phyloP scores from a whole-genome alignment of 2,888 invertebrate species.

The Netelia virgata region DNA sequence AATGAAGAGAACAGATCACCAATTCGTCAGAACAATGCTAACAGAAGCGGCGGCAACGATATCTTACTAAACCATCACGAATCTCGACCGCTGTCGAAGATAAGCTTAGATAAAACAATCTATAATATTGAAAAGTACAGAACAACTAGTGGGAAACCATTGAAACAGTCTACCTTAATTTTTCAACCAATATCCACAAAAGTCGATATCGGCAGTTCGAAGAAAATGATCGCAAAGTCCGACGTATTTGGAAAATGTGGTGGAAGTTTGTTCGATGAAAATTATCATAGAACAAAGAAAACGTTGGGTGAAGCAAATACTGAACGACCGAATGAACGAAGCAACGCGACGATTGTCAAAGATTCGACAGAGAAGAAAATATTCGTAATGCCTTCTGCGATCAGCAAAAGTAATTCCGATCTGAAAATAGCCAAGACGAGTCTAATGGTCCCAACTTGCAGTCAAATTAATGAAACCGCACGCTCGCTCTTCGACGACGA shows the following conservation, averaged over 20 bases:
- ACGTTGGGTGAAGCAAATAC: not conserved
- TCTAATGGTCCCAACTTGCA: constrained; percentile 22
- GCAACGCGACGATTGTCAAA: constrained; percentile 6
- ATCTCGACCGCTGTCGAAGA: constrained; percentile 19
- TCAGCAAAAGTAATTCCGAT: not conserved
- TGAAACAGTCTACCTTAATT: constrained; percentile 76
- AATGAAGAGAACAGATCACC: constrained; percentile 53
- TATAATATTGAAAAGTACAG: constrained; percentile 70
- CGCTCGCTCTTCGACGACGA: constrained; percentile 66
- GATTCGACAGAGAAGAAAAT: constrained; percentile 1
- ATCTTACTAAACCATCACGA: constrained; percentile 12
- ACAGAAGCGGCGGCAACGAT: not conserved
- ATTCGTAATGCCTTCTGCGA: not conserved
- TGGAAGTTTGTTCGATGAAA: constrained; percentile 48
- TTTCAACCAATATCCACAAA: constrained; percentile 69
- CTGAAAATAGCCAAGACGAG: not conserved
- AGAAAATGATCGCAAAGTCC: constrained; percentile 8
- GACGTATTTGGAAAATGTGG: not conserved
- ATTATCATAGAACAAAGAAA: constrained; percentile 36
- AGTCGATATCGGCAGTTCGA: constrained; percentile 53
- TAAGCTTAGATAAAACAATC: constrained; percentile 33
- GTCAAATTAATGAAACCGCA: constrained; percentile 63
- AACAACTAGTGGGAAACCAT: constrained; percentile 71
- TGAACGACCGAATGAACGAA: constrained; percentile 18
- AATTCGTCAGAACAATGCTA: not conserved